Evolutionary conservation across 2,888 invertebrate genomes (phyloP).

Genomic region (Callosobruchus maculatus): DNA sequence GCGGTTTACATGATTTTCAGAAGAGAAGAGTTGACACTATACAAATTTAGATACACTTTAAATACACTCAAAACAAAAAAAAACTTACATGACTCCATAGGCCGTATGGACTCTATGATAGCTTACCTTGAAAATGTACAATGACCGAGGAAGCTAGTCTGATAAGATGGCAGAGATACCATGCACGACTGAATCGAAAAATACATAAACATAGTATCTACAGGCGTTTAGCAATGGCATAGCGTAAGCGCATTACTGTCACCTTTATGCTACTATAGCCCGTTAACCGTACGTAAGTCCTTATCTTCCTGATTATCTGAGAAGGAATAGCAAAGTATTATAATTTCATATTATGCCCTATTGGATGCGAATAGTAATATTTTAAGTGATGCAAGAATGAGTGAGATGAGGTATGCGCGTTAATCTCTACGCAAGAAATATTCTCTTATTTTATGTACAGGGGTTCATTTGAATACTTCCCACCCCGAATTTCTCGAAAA

Average conservation of each 20-base stretch:
- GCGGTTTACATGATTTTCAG: too few species aligned
- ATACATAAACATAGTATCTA: not conserved
- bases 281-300: not conserved
- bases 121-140: not conserved
- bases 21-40: too few species aligned
- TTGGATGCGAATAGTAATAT: too few species aligned
- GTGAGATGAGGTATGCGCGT: too few species aligned
- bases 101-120: not conserved
- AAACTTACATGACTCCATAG: too few species aligned
- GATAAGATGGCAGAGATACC: not conserved
- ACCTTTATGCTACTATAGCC: not conserved
- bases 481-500: too few species aligned
- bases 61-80: too few species aligned
- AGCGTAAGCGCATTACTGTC: not conserved
- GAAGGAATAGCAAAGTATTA: not conserved
- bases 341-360: not conserved
- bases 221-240: not conserved
- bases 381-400: too few species aligned
- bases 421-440: too few species aligned
- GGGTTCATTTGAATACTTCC: too few species aligned
- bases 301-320: constrained; percentile 1
- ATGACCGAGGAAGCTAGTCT: not conserved
- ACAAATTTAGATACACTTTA: too few species aligned
- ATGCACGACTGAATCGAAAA: not conserved
- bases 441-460: too few species aligned